Percentiles rank a stretch among this genome's conserved stretches.
phyloP scores from a whole-genome alignment of 2,797 vertebrate genomes.

The Dallia pectoralis region DNA sequence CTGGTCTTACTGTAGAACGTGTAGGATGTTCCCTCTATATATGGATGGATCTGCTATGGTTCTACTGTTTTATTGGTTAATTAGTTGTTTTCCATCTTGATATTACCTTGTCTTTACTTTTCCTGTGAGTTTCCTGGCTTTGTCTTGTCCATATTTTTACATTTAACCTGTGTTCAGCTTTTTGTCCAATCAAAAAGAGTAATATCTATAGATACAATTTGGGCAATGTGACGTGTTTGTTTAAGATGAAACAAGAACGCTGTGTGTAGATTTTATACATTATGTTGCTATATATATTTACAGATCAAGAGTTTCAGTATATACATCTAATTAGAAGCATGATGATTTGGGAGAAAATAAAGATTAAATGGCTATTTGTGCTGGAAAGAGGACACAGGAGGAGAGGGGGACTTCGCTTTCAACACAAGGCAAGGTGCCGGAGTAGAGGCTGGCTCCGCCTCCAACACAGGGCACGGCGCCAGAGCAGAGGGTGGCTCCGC shows the following conservation, averaged over 20 bases:
- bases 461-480: too few relatives aligned
- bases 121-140: conserved; percentile 76
- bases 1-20: neutral
- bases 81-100: conserved; percentile 69
- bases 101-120: conserved; percentile 72
- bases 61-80: conserved; percentile 67
- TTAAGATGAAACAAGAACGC: conserved; percentile 36
- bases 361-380: too few relatives aligned
- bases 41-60: neutral
- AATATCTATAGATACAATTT: conserved; percentile 84
- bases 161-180: conserved; percentile 62
- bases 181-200: conserved; percentile 81
- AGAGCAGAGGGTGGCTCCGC: too few relatives aligned
- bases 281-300: too few relatives aligned
- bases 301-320: too few relatives aligned
- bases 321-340: too few relatives aligned
- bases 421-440: too few relatives aligned
- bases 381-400: too few relatives aligned
- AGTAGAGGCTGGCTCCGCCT: too few relatives aligned
- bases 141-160: conserved; percentile 74
- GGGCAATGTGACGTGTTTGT: conserved; percentile 83
- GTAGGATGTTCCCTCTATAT: neutral
- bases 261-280: too few relatives aligned
- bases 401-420: too few relatives aligned
- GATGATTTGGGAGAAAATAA: too few relatives aligned